These are phyloP conservation scores for Rutilus rutilus DNA, from an alignment of 2,113 vertebrate genomes.

Conservation along the genomic window DNA sequence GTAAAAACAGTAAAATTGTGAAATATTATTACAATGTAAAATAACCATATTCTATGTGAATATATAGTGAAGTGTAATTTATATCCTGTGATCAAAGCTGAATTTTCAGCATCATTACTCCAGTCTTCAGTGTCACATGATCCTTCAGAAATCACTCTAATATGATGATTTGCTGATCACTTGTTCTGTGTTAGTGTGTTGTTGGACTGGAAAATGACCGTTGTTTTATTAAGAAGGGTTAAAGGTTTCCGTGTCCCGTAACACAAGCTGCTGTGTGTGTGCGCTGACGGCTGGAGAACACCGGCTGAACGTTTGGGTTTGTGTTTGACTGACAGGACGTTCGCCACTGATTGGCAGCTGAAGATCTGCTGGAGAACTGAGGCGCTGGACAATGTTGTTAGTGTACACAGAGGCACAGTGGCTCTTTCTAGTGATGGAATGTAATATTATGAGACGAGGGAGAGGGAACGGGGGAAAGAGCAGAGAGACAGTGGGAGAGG, in stretches of 20 bases:
- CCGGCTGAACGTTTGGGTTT: not conserved
- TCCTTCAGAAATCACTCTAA: too few relatives aligned
- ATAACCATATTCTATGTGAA: too few relatives aligned
- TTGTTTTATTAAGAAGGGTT: not conserved
- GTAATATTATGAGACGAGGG: conserved; percentile 31
- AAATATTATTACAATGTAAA: too few relatives aligned
- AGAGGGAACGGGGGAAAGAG: not conserved
- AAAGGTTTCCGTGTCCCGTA: not conserved
- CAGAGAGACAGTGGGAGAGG: conserved; percentile 18
- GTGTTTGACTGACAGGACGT: conserved; percentile 9
- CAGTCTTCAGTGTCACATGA: too few relatives aligned
- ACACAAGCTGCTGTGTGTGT: not conserved
- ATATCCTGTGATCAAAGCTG: too few relatives aligned
- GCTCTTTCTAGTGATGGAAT: conserved; percentile 31
- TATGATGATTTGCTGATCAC: too few relatives aligned
- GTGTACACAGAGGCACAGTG: conserved; percentile 27
- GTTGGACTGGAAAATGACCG: not conserved
- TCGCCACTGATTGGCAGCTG: not conserved
- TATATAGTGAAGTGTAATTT: too few relatives aligned
- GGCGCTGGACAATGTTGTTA: conserved; percentile 28
- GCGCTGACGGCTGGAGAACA: not conserved
- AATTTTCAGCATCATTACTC: too few relatives aligned
- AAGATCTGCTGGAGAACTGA: conserved; percentile 18
- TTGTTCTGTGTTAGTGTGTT: too few relatives aligned
- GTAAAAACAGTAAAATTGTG: too few relatives aligned